Base-by-base conservation (phyloP, 2,113 vertebrate species). In the Salvelinus namaycush region DNA sequence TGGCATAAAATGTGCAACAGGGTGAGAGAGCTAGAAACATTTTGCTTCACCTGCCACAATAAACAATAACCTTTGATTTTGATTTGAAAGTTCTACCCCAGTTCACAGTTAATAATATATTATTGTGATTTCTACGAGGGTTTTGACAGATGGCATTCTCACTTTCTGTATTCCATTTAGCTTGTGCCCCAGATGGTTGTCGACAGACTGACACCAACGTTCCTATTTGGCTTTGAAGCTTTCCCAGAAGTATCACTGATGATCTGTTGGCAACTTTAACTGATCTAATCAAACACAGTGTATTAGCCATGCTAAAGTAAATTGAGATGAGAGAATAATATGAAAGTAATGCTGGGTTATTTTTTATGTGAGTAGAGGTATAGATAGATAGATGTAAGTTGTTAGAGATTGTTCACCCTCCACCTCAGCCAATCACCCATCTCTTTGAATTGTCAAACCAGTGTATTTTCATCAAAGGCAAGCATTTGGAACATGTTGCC, bases 131-230 rank as follows among this genome's bases (percentile, higher is more conserved):
- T 44, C 39, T 20, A 57, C 13, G 1, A 73, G 49, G 18, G 81
- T 79, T 84, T 60, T 74, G 83, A 82, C 85, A 81, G 68, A 70
- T 80, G 73, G 75, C 72, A 74, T 79, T 76, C 68, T 68, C 81
- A 73, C 76, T 70, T 20, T 18, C 66, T 69, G 65, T 74, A 60
- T 85, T 84, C 77, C 5, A 76, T 76, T 86, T 67, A 14, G 69
- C 44, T 73, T 75, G 59, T 68, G 73, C 82, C 83, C 72, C 79
- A 87, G 79, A 81, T 86, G 79, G 86, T 75, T 84, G 75, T 62
- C 75, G 84, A 72, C 73, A 82, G 70, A 74, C 78, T 70, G 68
- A 49, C 60, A 77, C 77, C 54, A 74, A 39, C 14, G 29, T 34
- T 48, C 60, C 65, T 79, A 72, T 11, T 81, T 57, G 71, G 83